Conservation (phyloP, 2,797 vertebrate genomes). For the Siniperca scherzeri region DNA sequence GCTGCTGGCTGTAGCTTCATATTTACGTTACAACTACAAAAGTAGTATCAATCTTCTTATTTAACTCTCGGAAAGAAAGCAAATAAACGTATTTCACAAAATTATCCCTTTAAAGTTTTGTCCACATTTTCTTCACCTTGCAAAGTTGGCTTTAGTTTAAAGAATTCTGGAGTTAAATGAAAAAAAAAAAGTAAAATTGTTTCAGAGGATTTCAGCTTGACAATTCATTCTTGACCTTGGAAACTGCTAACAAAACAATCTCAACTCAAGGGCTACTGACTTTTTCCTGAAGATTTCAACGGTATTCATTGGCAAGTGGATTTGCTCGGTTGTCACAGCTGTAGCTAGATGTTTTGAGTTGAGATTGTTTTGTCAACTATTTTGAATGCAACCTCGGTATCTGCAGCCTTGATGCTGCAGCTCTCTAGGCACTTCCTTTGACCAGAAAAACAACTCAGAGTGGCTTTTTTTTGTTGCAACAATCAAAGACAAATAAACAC, state of each 20-base stretch:
- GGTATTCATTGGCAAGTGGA: neutral
- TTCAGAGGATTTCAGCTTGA: neutral
- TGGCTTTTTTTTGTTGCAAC: constrained; percentile 33
- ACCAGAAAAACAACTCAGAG: constrained; percentile 33
- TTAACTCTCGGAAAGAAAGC: neutral
- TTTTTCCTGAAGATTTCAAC: neutral
- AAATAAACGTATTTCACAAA: neutral
- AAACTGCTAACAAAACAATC: neutral
- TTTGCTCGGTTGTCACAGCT: neutral
- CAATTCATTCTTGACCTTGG: neutral
- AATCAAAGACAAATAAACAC: constrained; percentile 25
- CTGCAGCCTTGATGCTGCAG: constrained; percentile 16
- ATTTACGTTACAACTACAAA: neutral
- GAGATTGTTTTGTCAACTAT: constrained; percentile 10
- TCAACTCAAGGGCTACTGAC: neutral
- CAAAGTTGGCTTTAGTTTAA: neutral
- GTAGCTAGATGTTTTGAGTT: neutral
- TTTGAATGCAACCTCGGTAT: neutral
- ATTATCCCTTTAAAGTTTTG: neutral
- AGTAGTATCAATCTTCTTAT: neutral
- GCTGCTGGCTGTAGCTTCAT: neutral
- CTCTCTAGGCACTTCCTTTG: constrained; percentile 66
- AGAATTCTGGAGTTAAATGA: neutral
- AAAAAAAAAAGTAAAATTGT: too few relatives aligned
- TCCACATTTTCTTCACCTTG: neutral